Evolutionary conservation across 2,888 invertebrate species (phyloP), one percentile per base, ranked within the genome.

Genomic region (Agonopterix subpropinquella): DNA sequence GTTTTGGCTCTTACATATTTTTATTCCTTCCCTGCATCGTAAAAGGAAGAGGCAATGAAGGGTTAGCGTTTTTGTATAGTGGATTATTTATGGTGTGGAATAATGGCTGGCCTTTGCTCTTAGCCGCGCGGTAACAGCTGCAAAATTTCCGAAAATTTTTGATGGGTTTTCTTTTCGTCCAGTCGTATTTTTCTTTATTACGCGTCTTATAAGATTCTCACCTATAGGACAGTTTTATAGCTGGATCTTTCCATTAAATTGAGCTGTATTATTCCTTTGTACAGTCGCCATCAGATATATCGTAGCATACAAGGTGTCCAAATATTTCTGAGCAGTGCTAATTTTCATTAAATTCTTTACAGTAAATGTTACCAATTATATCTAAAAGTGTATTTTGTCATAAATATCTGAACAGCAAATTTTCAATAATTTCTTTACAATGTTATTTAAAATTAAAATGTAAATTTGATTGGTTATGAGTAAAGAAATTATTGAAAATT

Each of bases 11-110:
- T 70, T 76, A 76, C 70, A 80, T 82, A 79, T 83, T 85, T 53
- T 86, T 86, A 86, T 86, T 84, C 77, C 79, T 86, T 82, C 80
- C 70, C 68, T 69, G 84, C 81, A 84, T 79, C 83, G 85, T 86
- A 85, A 88, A 86, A 86, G 86, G 85, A 86, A 85, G 86, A 86
- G 70, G 87, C 83, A 82, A 77, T 83, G 86, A 85, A 82, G 86
- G 87, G 87, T 84, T 86, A 77, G 77, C 76, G 76, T 80, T 82
- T 81, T 83, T 83, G 77, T 78, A 67, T 73, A 70, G 72, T 70
- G 67, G 71, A 79, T 81, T 86, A 82, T 85, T 85, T 87, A 87
- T 80, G 81, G 72, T 71, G 73, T 75, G 79, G 79, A 82, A 85
- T 85, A 82, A 85, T 84, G 79, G 77, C 56, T 59, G 65, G 61